Evolutionary conservation across 2,888 invertebrate genomes (phyloP).

Genomic region (Apomyelois bistriatella): DNA sequence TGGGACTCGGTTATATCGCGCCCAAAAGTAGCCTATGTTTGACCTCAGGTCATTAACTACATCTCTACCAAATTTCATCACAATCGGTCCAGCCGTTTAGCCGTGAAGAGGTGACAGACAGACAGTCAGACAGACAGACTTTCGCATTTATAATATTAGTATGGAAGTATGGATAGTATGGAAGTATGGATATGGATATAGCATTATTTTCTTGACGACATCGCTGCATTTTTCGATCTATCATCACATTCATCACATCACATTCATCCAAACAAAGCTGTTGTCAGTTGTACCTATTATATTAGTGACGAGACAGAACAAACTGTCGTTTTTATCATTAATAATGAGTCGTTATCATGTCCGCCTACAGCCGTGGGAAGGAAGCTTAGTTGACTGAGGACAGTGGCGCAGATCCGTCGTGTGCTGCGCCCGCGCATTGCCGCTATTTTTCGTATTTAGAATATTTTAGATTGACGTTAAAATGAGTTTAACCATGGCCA

Average conservation of each 20-base stretch:
- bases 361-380: slow-evolving; percentile 52
- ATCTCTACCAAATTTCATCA: too few species aligned
- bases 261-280: neutral
- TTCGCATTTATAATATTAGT: too few species aligned
- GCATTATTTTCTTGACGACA: neutral
- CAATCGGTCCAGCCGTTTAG: too few species aligned
- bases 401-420: slow-evolving; percentile 32
- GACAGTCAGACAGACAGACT: too few species aligned
- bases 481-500: slow-evolving; percentile 37
- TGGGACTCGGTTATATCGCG: too few species aligned
- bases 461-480: slow-evolving; percentile 30
- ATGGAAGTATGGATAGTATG: too few species aligned
- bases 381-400: slow-evolving; percentile 51
- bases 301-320: slow-evolving; percentile 37
- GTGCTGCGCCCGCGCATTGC: slow-evolving; percentile 35
- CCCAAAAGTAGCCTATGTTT: too few species aligned
- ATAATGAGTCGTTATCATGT: slow-evolving; percentile 64
- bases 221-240: neutral
- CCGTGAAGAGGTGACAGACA: too few species aligned
- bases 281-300: too few species aligned
- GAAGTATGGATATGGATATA: neutral
- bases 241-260: neutral
- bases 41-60: too few species aligned
- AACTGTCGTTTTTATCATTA: slow-evolving; percentile 65
- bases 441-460: slow-evolving; percentile 26